These are phyloP conservation scores for Anoplophora glabripennis DNA, from an alignment of 1,140 invertebrate genomes.

Conservation along the genomic window DNA sequence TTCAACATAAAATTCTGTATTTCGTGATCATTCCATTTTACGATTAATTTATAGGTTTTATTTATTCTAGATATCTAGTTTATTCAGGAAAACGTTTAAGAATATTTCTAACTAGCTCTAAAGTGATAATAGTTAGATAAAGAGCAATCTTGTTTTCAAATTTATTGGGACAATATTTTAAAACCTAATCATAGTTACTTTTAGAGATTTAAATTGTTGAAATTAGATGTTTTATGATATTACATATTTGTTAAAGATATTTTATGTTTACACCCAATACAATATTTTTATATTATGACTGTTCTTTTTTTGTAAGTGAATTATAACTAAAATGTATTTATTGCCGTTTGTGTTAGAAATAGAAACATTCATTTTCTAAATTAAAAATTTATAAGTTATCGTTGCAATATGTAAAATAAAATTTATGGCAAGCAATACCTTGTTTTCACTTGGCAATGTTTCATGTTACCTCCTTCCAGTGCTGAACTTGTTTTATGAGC, in stretches of 20 bases:
- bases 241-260: conserved; percentile 18
- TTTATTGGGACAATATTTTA: conserved; percentile 15
- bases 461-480: too few species aligned
- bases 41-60: neutral
- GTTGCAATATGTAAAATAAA: too few species aligned
- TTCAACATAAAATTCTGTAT: neutral
- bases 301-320: neutral
- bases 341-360: too few species aligned
- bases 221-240: conserved; percentile 22
- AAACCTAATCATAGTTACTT: conserved; percentile 13
- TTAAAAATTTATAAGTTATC: too few species aligned
- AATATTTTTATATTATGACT: conserved; percentile 20
- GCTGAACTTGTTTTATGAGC: too few species aligned
- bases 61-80: conserved; percentile 8
- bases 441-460: too few species aligned
- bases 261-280: conserved; percentile 21
- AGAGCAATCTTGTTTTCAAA: conserved; percentile 5
- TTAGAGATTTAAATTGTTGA: conserved; percentile 16
- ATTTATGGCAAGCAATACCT: too few species aligned
- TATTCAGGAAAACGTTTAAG: neutral
- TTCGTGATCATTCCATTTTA: conserved; percentile 12
- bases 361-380: too few species aligned
- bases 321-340: too few species aligned
- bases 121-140: conserved; percentile 8
- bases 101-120: conserved; percentile 15